Evolutionary conservation across 2,888 invertebrate species (phyloP).

Genomic region (Tinea pellionella): DNA sequence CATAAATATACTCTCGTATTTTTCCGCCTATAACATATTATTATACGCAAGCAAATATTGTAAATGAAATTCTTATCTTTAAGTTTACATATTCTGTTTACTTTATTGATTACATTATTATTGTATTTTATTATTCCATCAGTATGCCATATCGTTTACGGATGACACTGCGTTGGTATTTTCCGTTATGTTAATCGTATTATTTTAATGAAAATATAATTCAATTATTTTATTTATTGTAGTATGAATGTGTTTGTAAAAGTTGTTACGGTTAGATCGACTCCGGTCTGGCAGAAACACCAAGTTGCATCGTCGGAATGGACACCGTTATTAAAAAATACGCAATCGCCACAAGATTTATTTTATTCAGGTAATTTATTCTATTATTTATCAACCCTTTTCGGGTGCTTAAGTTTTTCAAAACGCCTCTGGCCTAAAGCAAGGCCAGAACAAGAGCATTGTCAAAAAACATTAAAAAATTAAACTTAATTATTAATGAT

Average conservation of each 20-base stretch:
- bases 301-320: slow-evolving; percentile 32
- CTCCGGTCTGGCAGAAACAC: slow-evolving; percentile 24
- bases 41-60: neutral
- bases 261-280: slow-evolving; percentile 21
- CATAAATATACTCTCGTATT: neutral
- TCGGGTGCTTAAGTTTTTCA: no score
- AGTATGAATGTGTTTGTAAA: slow-evolving; percentile 30
- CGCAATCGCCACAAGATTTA: slow-evolving; percentile 18
- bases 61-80: slow-evolving; percentile 2
- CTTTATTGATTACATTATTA: slow-evolving; percentile 4
- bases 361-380: slow-evolving; percentile 18
- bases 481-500: neutral
- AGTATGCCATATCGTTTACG: slow-evolving; percentile 21
- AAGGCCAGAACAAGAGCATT: no score
- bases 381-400: no score
- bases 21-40: neutral
- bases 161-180: slow-evolving; percentile 1
- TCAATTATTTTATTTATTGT: neutral
- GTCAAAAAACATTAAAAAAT: no score
- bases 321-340: slow-evolving; percentile 34
- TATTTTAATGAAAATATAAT: neutral
- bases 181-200: neutral
- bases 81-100: neutral
- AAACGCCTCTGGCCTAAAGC: no score
- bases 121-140: slow-evolving; percentile 20